phyloP scores from a whole-genome alignment of 2,888 invertebrate genomes.

The Nomada ruficornis region DNA sequence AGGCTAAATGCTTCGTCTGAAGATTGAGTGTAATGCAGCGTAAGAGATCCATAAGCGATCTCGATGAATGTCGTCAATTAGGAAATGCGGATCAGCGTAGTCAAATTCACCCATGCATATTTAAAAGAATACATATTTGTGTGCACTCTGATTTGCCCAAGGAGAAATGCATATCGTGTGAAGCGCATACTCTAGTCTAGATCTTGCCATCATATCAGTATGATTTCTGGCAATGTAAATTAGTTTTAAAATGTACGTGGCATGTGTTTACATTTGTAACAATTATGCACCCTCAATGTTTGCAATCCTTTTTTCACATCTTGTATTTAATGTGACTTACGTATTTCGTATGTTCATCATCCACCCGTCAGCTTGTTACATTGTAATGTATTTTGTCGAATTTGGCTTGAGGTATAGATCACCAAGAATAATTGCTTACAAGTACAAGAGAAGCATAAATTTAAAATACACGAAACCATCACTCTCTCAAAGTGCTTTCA shows the following conservation, averaged over 20 bases:
- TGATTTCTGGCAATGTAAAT: no score
- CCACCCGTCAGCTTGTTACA: background rate
- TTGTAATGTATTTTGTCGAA: background rate
- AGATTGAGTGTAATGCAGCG: no score
- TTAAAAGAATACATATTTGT: background rate
- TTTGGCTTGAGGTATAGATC: background rate
- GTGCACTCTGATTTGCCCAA: background rate
- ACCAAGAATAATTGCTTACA: background rate
- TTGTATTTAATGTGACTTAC: constrained; percentile 7
- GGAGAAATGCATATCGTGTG: no score
- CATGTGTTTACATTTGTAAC: no score
- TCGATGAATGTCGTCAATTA: background rate
- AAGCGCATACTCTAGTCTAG: no score
- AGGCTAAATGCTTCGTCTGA: no score
- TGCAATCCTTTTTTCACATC: background rate
- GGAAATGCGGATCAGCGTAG: background rate
- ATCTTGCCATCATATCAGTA: no score
- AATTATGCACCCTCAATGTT: background rate
- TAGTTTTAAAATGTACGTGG: no score
- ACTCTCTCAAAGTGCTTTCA: no score
- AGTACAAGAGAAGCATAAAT: background rate
- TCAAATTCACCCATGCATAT: background rate
- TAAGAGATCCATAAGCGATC: background rate
- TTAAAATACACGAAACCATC: background rate
- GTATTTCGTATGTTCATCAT: background rate